Evolutionary conservation across 2,888 invertebrate species (phyloP).

Genomic region (Argyra leucocephala): DNA sequence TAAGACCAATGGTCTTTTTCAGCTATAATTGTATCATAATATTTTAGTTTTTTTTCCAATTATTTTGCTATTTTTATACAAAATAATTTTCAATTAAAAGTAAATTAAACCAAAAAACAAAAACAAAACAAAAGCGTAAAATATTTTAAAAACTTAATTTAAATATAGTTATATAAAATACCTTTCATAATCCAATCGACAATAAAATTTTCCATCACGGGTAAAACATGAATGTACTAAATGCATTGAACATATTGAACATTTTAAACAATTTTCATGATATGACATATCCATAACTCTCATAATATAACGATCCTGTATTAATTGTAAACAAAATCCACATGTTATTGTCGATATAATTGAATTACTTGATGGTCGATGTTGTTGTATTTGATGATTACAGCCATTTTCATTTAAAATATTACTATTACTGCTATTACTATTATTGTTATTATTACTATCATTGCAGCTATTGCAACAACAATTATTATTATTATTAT

Average conservation of each 20-base stretch:
- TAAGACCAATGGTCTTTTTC: no score
- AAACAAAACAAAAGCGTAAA: no score
- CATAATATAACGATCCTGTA: conserved; percentile 66
- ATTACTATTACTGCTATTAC: conserved; percentile 16
- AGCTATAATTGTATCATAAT: no score
- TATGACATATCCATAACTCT: conserved; percentile 64
- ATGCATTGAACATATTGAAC: conserved; percentile 60
- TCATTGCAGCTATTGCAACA: conserved; percentile 5
- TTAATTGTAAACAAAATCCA: conserved; percentile 59
- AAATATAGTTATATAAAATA: conserved; percentile 36
- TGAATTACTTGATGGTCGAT: conserved; percentile 14
- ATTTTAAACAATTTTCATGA: conserved; percentile 69
- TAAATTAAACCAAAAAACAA: no score
- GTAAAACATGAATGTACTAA: conserved; percentile 67
- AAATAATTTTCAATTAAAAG: no score
- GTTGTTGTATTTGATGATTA: conserved; percentile 20
- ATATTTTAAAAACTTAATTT: neutral
- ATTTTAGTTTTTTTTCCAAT: no score
- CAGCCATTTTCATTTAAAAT: conserved; percentile 17
- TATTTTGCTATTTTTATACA: no score
- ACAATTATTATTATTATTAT: conserved; percentile 15
- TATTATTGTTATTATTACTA: conserved; percentile 16
- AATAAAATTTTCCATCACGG: conserved; percentile 63
- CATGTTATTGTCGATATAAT: conserved; percentile 42
- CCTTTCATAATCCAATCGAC: conserved; percentile 72